Base-by-base conservation (phyloP, 2,888 invertebrate genomes). In the Mythimna vitellina region DNA sequence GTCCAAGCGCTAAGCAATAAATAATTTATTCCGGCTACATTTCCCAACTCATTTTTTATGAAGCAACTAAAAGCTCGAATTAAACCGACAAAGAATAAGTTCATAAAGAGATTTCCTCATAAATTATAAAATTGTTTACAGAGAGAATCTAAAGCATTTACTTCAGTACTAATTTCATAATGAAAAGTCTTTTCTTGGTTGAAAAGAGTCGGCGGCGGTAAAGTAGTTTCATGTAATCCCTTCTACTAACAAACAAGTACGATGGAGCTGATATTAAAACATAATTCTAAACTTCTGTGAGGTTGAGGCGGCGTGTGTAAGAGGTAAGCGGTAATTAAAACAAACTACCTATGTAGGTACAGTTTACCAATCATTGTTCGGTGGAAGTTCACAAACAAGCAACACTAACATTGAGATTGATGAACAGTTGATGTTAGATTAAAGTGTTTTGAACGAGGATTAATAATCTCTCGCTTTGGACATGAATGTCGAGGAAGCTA, bases 391-490 rank as follows among this genome's bases (percentile, higher is more conserved):
- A 84, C 82, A 78, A 73, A 69, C 77, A 74, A 77, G 83, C 74
- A 63, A 66, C 67, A 67, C 82, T 78, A 84, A 81, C 79, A 93
- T 93, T 91, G 88, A 93, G 90, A 94, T 94, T 93, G 92, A 94
- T 93, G 91, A 89, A 89, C 88, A 85, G 86, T 89, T 89, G 88
- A 87, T 87, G 87, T 89, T 84, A 86, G 86, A 89, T 90, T 89
- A 90, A 90, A 93, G 89, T 90, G 88, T 92, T 91, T 89, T 89
- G 89, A 92, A 92, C 90, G 80, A 90, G 92, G 92, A 94, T 94
- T 95, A 93, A 94, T 95, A 93, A 91, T 92, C 91, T 88, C 89
- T 88, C 83, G 83, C 83, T 87, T 89, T 86, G 86, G 84, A 89
- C 84, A 76, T 84, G 84, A 88, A 81, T 87, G 85, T 87, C 76